Evolutionary conservation across 2,888 invertebrate genomes (phyloP).

Genomic region (Alloscopus bannaensis): DNA sequence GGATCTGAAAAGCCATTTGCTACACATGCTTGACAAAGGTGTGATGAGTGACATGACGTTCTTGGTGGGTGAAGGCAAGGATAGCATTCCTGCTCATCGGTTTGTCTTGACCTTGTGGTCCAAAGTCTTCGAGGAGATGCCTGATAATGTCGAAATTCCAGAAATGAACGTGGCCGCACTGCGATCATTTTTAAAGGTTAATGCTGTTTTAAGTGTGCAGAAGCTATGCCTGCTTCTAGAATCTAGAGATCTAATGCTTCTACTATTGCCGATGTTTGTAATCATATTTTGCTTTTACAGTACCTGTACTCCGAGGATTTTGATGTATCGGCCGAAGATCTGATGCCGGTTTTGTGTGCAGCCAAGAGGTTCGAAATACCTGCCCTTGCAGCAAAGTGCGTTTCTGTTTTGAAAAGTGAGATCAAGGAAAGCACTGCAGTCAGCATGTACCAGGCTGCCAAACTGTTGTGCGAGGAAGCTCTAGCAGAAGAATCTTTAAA

Average conservation of each 20-base stretch:
- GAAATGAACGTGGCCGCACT: constrained; percentile 68
- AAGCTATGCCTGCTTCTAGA: background rate
- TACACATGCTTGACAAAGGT: constrained; percentile 68
- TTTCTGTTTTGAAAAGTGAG: constrained; percentile 66
- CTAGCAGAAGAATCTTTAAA: constrained; percentile 68
- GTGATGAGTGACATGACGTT: constrained; percentile 70
- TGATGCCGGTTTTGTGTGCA: constrained; percentile 70
- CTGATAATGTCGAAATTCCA: constrained; percentile 68
- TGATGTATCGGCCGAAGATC: constrained; percentile 67
- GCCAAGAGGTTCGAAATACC: constrained; percentile 68
- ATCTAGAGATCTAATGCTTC: background rate
- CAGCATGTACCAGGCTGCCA: constrained; percentile 69
- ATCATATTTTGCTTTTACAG: constrained; percentile 49
- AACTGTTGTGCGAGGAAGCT: constrained; percentile 65
- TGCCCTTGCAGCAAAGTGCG: constrained; percentile 66
- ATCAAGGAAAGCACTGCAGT: constrained; percentile 69
- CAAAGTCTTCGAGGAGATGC: constrained; percentile 70
- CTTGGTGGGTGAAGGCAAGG: constrained; percentile 67
- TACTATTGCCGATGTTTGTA: constrained; percentile 10
- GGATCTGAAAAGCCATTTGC: constrained; percentile 63
- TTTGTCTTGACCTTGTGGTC: constrained; percentile 67
- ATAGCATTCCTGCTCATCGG: constrained; percentile 66
- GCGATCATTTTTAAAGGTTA: constrained; percentile 67
- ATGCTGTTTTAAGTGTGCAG: no score
- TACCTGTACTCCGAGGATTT: constrained; percentile 69